These are phyloP conservation scores for Anas capensis DNA, from an alignment of 2,797 vertebrate genomes.

Conservation along the genomic window DNA sequence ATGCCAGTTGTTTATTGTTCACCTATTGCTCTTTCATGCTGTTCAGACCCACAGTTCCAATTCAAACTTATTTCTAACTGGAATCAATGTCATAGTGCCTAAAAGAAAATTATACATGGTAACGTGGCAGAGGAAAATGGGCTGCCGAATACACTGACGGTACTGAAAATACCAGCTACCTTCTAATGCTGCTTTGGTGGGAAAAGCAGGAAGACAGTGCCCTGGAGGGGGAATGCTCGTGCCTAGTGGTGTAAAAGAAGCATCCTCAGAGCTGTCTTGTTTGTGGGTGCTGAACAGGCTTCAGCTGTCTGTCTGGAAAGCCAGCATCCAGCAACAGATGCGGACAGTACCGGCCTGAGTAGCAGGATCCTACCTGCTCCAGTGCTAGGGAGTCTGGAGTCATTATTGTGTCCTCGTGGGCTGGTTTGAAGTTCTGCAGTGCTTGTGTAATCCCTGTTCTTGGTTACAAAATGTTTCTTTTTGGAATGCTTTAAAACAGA, in stretches of 20 bases:
- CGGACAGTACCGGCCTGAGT: not conserved
- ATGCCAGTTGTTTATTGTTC: not conserved
- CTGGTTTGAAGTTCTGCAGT: not conserved
- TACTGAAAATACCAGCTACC: not conserved
- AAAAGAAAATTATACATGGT: not conserved
- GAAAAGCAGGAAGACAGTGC: not conserved
- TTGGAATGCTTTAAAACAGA: not conserved
- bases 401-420: not conserved
- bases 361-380: not conserved
- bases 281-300: not conserved
- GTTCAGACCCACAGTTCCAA: not conserved
- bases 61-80: slow-evolving; percentile 3
- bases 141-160: not conserved
- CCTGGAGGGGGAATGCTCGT: not conserved
- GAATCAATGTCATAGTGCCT: not conserved
- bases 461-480: slow-evolving; percentile 31
- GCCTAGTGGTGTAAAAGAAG: not conserved
- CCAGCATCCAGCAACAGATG: not conserved
- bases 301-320: not conserved
- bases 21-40: not conserved
- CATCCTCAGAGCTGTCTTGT: not conserved
- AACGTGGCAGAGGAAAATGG: not conserved
- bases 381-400: not conserved
- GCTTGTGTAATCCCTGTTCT: not conserved
- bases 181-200: not conserved